Conservation (phyloP, 2,113 vertebrate species). For the Nematolebias whitei region DNA sequence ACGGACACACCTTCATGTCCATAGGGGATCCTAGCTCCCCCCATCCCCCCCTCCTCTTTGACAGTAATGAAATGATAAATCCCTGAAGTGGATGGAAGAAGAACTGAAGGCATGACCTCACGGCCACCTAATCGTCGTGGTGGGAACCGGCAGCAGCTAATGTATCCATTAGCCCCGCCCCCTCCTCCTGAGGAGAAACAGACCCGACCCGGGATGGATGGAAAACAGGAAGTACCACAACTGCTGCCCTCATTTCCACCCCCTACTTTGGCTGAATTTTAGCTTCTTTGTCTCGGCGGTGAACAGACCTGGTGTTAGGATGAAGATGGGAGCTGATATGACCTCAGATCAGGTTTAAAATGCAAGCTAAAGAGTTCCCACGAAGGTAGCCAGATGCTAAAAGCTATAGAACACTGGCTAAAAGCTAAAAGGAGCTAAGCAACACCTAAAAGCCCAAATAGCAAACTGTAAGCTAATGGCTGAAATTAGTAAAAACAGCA, state of each 20-base stretch:
- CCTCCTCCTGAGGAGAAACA: slow-evolving; percentile 25
- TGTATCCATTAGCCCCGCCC: slow-evolving; percentile 71
- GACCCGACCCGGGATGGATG: slow-evolving; percentile 2
- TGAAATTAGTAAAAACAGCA: no score
- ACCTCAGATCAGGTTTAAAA: neutral
- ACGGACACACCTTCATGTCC: no score
- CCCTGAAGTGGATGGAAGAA: slow-evolving; percentile 68
- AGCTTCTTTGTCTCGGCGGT: no score
- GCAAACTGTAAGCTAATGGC: no score
- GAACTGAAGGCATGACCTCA: slow-evolving; percentile 77
- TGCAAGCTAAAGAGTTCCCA: no score
- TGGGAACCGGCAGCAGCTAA: slow-evolving; percentile 67
- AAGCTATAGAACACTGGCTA: no score
- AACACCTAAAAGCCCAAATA: no score
- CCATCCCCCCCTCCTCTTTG: neutral
- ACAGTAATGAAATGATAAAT: slow-evolving; percentile 74
- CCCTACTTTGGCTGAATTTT: neutral
- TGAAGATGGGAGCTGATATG: no score
- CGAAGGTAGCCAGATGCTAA: no score
- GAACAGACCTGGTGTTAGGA: neutral
- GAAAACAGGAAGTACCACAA: slow-evolving; percentile 23
- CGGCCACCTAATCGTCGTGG: slow-evolving; percentile 69
- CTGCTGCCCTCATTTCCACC: neutral
- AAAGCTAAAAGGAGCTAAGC: no score
- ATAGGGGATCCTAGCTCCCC: neutral